Evolutionary conservation across 2,888 invertebrate species (phyloP).

Genomic region (Dermolepida albohirtum): DNA sequence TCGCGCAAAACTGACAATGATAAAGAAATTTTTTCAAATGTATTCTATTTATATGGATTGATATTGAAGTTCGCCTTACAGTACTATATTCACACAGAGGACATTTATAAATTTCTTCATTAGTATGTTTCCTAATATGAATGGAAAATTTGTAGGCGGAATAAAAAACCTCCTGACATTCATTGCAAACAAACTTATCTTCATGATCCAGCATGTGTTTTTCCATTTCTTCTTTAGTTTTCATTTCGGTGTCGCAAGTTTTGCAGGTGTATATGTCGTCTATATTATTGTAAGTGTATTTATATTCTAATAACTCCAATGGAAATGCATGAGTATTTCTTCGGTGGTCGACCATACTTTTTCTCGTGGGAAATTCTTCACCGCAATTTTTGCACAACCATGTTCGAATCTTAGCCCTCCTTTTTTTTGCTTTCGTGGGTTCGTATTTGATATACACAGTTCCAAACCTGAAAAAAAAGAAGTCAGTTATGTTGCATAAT

Average conservation of each 20-base stretch:
- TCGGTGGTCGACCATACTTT: slow-evolving; percentile 67
- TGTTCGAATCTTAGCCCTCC: background rate
- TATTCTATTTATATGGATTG: slow-evolving; percentile 70
- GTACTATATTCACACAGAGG: slow-evolving; percentile 56
- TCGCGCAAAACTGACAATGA: slow-evolving; percentile 66
- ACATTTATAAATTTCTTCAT: slow-evolving; percentile 54
- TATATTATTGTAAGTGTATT: slow-evolving; percentile 50
- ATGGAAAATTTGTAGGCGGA: slow-evolving; percentile 57
- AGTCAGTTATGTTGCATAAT: background rate
- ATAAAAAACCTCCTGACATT: slow-evolving; percentile 54
- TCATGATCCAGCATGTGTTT: slow-evolving; percentile 53
- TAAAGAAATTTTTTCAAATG: slow-evolving; percentile 66
- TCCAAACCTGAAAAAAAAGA: slow-evolving; percentile 5
- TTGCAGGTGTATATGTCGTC: slow-evolving; percentile 54
- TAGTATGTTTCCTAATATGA: slow-evolving; percentile 55
- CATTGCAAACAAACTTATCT: slow-evolving; percentile 34
- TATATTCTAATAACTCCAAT: slow-evolving; percentile 34
- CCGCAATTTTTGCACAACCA: slow-evolving; percentile 68
- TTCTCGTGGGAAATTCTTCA: slow-evolving; percentile 66
- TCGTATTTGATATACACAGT: background rate
- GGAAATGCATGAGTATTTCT: slow-evolving; percentile 60
- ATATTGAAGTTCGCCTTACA: slow-evolving; percentile 56
- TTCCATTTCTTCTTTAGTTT: slow-evolving; percentile 53
- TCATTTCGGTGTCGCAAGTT: slow-evolving; percentile 54
- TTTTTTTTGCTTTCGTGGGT: background rate